These are phyloP conservation scores for Drosophila trapezifrons DNA, from an alignment of 1,140 invertebrate species.

Conservation along the genomic window DNA sequence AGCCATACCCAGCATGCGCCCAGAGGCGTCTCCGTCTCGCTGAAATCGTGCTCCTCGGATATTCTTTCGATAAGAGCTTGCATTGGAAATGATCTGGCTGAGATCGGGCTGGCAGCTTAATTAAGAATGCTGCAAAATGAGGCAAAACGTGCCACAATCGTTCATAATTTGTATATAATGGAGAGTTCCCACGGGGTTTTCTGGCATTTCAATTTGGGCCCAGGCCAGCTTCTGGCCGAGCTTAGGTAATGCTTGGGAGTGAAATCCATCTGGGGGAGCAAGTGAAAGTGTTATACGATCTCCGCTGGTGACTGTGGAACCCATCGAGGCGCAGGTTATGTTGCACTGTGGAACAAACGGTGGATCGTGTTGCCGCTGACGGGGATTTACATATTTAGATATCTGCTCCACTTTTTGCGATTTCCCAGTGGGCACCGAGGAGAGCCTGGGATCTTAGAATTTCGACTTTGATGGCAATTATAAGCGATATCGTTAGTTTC, in stretches of 20 bases:
- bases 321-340: constrained; percentile 17
- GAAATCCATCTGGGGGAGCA: constrained; percentile 21
- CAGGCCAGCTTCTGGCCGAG: constrained; percentile 21
- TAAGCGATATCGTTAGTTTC: constrained; percentile 62
- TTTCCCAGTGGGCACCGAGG: constrained; percentile 14
- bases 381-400: background rate
- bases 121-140: constrained; percentile 64
- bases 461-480: constrained; percentile 20
- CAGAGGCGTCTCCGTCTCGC: background rate
- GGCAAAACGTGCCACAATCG: constrained; percentile 55
- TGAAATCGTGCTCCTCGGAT: constrained; percentile 61
- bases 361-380: constrained; percentile 16
- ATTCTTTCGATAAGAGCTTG: constrained; percentile 60
- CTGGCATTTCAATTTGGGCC: constrained; percentile 61
- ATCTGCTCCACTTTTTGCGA: constrained; percentile 5
- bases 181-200: constrained; percentile 65
- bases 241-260: constrained; percentile 10
- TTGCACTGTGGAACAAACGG: constrained; percentile 44
- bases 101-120: constrained; percentile 61
- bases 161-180: constrained; percentile 45
- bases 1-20: constrained; percentile 18
- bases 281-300: constrained; percentile 53
- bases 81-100: constrained; percentile 44
- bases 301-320: constrained; percentile 48
- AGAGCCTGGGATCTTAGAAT: constrained; percentile 17